A percentile compares a stretch with the other conserved stretches of the same genome.
Conservation (phyloP, 2,888 invertebrate genomes). For the Parnassius mnemosyne region DNA sequence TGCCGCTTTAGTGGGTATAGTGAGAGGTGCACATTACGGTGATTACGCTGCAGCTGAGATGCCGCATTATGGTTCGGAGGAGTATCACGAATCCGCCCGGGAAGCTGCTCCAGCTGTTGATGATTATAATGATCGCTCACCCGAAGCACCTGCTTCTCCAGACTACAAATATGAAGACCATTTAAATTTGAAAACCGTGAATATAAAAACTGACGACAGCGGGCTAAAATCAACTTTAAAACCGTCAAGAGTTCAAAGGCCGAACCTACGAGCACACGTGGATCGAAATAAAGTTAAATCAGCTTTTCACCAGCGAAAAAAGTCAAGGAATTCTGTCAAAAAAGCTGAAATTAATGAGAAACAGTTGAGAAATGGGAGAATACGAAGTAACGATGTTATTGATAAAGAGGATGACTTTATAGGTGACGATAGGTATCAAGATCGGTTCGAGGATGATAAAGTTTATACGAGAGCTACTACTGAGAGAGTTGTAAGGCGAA, state of each 20-base stretch:
- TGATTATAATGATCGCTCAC: conserved; percentile 55
- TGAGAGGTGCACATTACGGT: conserved; percentile 42
- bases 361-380: conserved; percentile 32
- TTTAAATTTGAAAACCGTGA: conserved; percentile 35
- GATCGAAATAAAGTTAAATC: conserved; percentile 37
- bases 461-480: conserved; percentile 35
- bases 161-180: conserved; percentile 64
- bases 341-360: conserved; percentile 31
- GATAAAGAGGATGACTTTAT: conserved; percentile 36
- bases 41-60: conserved; percentile 59
- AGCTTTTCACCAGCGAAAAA: conserved; percentile 36
- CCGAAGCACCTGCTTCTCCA: conserved; percentile 50
- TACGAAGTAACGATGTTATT: conserved; percentile 37
- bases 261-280: conserved; percentile 28
- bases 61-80: conserved; percentile 55
- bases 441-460: conserved; percentile 26
- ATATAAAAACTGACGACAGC: conserved; percentile 37
- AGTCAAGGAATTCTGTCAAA: conserved; percentile 33
- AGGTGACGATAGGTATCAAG: conserved; percentile 38
- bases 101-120: conserved; percentile 33
- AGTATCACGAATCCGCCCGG: conserved; percentile 44
- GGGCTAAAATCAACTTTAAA: conserved; percentile 45
- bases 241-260: conserved; percentile 34
- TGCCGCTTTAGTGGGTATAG: conserved; percentile 42
- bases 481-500: conserved; percentile 46